Evolutionary conservation across 2,113 vertebrate genomes (phyloP).

Genomic region (Coptodon rendalli): DNA sequence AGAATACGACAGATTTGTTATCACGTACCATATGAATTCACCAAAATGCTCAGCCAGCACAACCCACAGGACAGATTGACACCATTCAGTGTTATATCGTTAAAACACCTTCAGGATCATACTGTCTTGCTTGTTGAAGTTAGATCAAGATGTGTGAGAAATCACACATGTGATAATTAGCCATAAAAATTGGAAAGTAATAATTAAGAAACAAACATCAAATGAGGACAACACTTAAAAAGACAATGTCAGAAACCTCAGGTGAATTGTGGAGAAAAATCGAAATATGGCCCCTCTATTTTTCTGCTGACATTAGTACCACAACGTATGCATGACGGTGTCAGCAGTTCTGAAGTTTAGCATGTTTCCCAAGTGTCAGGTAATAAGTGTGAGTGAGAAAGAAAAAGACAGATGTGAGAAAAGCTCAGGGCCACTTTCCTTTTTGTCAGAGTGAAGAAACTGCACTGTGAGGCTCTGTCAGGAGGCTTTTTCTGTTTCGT

Average conservation of each 20-base stretch:
- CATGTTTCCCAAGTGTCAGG: not conserved
- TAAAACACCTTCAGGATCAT: not conserved
- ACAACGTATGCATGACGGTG: not conserved
- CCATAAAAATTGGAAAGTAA: not conserved
- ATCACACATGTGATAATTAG: not conserved
- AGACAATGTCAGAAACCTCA: not conserved
- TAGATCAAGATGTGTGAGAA: not conserved
- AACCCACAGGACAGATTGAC: not conserved
- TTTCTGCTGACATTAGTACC: slow-evolving; percentile 3
- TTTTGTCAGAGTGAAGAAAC: not conserved
- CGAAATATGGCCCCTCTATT: not conserved
- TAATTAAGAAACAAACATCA: not conserved
- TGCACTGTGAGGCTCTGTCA: not conserved
- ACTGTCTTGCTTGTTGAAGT: not conserved
- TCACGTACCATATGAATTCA: not conserved
- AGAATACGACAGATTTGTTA: not conserved
- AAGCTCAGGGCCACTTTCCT: not conserved
- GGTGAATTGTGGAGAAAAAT: not conserved
- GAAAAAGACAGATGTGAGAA: not conserved
- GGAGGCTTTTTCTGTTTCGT: not conserved
- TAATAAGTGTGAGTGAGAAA: not conserved
- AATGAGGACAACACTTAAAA: not conserved
- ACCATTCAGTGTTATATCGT: not conserved
- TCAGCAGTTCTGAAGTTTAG: slow-evolving; percentile 1
- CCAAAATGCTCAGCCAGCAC: not conserved